Base-by-base conservation (phyloP, 2,797 vertebrate species). In the Cottoperca gobio region DNA sequence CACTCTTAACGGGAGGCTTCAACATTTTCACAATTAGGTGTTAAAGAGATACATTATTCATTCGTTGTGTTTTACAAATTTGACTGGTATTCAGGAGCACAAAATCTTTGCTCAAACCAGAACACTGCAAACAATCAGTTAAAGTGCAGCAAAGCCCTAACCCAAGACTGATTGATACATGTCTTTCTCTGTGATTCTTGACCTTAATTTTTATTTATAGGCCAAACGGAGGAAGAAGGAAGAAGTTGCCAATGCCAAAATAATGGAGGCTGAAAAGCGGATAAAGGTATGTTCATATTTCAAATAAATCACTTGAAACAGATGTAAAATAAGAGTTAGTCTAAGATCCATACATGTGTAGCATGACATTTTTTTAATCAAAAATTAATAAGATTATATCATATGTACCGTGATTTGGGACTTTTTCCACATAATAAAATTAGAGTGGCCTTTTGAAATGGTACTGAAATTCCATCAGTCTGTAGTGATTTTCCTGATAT, bases 211-310 rank as follows among this genome's bases (percentile, higher is more conserved):
- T 92, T 95, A 94, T 96, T 94, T 93, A 93, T 93, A 99, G 98
- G 98, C 97, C 78, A 99, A 99, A 95, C 96, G 98, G 93, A 99
- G 96, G 94, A 99, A 97, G 96, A 99, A 98, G 88, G 97, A 99
- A 93, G 98, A 99, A 94, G 98, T 95, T 35, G 97, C 97, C 93
- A 99, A 97, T 94, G 98, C 97, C 93, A 99, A 99, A 96, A 97
- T 99, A 95, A 78, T 99, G 95, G 98, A 99, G 90, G 98, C 98
- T 17, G 98, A 99, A 92, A 99, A 99, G 92, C 96, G 98, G 89
- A 97, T 97, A 95, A 98, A 99, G 98, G 98, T 99, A 93, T 94
- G 96, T 96, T 93, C 90, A 2, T 57, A 7, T 78, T 66, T 53
- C 37, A 28, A 31, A 68, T 28, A 26, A 73, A 79, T 19, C 14